Percentiles rank a stretch among this genome's conserved stretches.
Conservation (phyloP, 1,140 invertebrate species). For the Papilio glaucus region DNA sequence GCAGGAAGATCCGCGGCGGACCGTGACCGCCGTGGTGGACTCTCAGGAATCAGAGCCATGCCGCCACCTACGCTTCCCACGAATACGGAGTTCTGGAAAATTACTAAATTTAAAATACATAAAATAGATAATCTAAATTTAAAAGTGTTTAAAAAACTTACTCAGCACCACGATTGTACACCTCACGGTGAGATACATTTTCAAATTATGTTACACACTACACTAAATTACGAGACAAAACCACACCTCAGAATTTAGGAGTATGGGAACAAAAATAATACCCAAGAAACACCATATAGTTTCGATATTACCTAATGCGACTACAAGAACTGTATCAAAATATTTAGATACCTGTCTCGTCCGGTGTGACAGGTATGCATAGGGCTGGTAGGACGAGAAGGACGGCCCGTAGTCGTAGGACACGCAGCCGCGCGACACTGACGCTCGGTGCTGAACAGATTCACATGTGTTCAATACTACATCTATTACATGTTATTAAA, state of each 20-base stretch:
- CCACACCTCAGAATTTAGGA: too few species aligned
- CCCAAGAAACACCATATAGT: too few species aligned
- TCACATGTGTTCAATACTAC: too few species aligned
- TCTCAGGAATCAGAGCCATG: constrained; percentile 84
- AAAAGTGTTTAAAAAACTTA: too few species aligned
- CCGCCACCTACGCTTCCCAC: constrained; percentile 87
- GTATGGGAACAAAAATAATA: too few species aligned
- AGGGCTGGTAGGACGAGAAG: constrained; percentile 74
- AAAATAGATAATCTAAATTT: too few species aligned
- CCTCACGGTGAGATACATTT: too few species aligned
- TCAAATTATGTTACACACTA: too few species aligned
- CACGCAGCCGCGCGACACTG: constrained; percentile 88
- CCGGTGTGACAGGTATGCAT: constrained; percentile 65
- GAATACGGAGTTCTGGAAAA: constrained; percentile 91
- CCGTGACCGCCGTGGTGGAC: constrained; percentile 88
- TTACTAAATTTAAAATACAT: background rate
- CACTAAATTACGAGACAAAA: too few species aligned
- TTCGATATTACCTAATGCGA: background rate
- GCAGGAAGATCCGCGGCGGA: constrained; percentile 93
- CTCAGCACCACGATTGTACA: too few species aligned
- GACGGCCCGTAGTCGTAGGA: constrained; percentile 85
- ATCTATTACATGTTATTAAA: too few species aligned
- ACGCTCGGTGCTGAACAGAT: constrained; percentile 85
- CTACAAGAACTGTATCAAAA: background rate
- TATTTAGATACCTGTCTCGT: constrained; percentile 21